Evolutionary conservation across 2,113 vertebrate species (phyloP).

Genomic region (Formicarius rufipectus): DNA sequence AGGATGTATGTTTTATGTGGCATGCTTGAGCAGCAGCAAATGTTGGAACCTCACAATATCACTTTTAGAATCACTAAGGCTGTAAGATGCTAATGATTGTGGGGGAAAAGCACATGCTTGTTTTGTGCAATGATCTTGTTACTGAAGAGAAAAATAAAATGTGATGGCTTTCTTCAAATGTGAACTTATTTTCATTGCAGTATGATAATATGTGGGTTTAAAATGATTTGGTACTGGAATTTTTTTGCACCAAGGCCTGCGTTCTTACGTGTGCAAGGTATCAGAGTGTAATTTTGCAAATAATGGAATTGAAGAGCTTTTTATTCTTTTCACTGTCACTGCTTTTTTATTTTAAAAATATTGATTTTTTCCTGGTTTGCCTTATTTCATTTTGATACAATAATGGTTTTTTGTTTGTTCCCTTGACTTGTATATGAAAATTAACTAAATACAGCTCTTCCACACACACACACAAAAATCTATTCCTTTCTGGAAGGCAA

Average conservation of each 20-base stretch:
- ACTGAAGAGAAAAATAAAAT: background rate
- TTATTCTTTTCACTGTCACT: background rate
- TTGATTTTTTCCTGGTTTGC: background rate
- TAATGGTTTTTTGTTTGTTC: background rate
- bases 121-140: background rate
- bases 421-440: background rate
- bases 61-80: background rate
- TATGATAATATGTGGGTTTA: background rate
- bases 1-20: background rate
- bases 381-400: background rate
- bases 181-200: background rate
- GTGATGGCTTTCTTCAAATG: background rate
- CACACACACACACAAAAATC: background rate
- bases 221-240: background rate
- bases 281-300: background rate
- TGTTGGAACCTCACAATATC: background rate
- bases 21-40: background rate
- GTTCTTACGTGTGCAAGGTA: background rate
- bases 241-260: background rate
- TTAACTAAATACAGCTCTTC: conserved; percentile 29
- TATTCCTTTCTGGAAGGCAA: background rate
- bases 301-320: background rate
- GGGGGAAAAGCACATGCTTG: background rate
- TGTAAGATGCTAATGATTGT: background rate
- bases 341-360: background rate